Evolutionary conservation across 1,140 invertebrate genomes (phyloP), one percentile per base, ranked within the genome.

Genomic region (Tribolium madens): DNA sequence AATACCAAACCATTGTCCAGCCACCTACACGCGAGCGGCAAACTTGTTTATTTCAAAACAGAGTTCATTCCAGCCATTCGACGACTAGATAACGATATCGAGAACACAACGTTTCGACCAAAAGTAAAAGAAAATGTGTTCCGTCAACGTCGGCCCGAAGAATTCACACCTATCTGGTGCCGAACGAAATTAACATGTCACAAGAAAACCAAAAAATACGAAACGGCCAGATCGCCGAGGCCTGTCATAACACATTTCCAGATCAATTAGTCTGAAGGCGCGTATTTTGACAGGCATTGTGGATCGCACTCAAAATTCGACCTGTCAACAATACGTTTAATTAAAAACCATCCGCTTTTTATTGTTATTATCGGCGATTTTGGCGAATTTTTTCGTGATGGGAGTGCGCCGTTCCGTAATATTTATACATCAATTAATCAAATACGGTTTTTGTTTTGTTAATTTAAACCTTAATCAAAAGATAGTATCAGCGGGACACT

Each of bases 21-120:
- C 70, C 70, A 72, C 70, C 70, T 72, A 72, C 70, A 72, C 70
- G 70, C 70, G 18, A 52, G 70, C 70, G 70, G 70, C 70, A 72
- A 72, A 72, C 70, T 72, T 72, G 70, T 72, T 72, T 72, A 72
- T 72, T 72, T 72, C 70, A 72, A 72, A 72, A 72, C 70, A 50
- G 70, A 72, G 70, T 72, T 72, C 70, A 72, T 72, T 72, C 70
- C 70, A 52, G 50, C 46, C 70, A 12, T 21, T 33, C 21, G 47
- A 52, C 46, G 47, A 50, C 70, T 72, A 72, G 70, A 72, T 72
- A 72, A 72, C 70, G 70, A 72, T 72, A 72, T 72, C 70, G 13
- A 72, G 70, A 72, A 72, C 47, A 72, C 46, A 72, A 52, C 70
- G 47, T 72, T 72, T 72, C 17, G 6, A 72, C 70, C 17, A 52